Base-by-base conservation (phyloP, 2,888 invertebrate species). In the Polydrusus pterygomalis region DNA sequence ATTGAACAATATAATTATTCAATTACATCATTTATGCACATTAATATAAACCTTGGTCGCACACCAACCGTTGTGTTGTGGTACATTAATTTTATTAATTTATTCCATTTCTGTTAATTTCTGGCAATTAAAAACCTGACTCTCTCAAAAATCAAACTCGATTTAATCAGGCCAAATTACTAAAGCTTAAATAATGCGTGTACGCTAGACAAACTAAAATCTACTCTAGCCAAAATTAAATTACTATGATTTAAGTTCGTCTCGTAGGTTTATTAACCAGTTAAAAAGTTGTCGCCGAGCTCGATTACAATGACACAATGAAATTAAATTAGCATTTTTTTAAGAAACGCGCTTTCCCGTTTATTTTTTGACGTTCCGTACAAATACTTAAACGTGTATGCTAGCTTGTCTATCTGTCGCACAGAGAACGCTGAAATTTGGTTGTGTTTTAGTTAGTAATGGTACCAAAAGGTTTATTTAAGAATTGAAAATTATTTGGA, bases 201-300 rank as follows among this genome's bases (percentile, higher is more conserved):
- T 69, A 69, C 69, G 69, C 58, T 45, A 69, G 69, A 69, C 69
- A 25, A 40, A 15, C 38, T 11, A 60, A 60, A 60, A 38, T 11
- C n/a, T 60, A 60, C 58, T 38, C 58, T 18, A 38, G 58, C 58
- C 58, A 54, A 60, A 60, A 60, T 60, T 60, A 60, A 60, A 60
- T 60, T 60, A 60, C 58, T 60, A 18, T 38, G 38, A 60, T 60
- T 60, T 38, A n/a, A 38, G 10, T 2, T 17, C 18, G 58, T 60
- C 58, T 60, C 38, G 13, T 38, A 18, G 7, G 18, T 11, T 60
- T 11, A 60, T 60, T 38, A 60, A 38, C 38, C 11, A 18, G 18
- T 60, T 38, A 40, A 38, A 60, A 60, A 60, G 38, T 60, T 38
- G 58, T 10, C 58, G 58, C 58, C 58, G 25, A 11, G 8, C 30